Evolutionary conservation across 2,888 invertebrate species (phyloP).

Genomic region (Monoplex corrugatus): DNA sequence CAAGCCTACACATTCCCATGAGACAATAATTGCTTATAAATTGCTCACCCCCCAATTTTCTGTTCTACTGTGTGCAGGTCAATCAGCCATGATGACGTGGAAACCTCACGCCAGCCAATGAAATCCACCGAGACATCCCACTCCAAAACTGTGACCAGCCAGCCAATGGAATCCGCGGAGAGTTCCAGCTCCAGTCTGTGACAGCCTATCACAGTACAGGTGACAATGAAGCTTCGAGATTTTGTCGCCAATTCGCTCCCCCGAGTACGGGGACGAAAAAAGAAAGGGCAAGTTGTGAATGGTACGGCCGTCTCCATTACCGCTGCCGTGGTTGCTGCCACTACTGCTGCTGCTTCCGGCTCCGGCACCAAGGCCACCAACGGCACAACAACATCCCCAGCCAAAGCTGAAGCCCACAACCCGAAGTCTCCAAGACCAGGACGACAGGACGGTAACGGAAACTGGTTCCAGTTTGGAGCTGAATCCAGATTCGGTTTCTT

Average conservation of each 20-base stretch:
- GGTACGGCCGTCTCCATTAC: not conserved
- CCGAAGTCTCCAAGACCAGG: not conserved
- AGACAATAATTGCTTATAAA: not conserved
- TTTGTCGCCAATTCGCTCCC: slow-evolving; percentile 73
- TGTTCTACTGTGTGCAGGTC: not conserved
- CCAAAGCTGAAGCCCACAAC: not conserved
- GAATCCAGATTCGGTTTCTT: slow-evolving; percentile 36
- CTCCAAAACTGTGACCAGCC: not conserved
- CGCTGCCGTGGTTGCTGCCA: slow-evolving; percentile 1
- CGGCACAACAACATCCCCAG: not conserved
- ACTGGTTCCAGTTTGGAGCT: slow-evolving; percentile 39
- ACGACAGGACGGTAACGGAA: not conserved
- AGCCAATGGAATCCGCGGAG: slow-evolving; percentile 14
- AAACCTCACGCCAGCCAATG: not conserved
- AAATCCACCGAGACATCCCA: not conserved
- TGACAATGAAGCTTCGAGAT: slow-evolving; percentile 71
- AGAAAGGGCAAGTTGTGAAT: slow-evolving; percentile 59
- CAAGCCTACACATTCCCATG: too few species aligned
- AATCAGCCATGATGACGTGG: not conserved
- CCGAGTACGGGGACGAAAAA: slow-evolving; percentile 68
- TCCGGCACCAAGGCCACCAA: not conserved
- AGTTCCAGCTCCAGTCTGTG: not conserved
- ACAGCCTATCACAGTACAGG: not conserved
- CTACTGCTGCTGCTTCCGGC: not conserved
- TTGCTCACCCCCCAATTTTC: not conserved